These are phyloP conservation scores for Onychomys arenicola DNA, from an alignment of 2,797 vertebrate genomes.

Conservation along the genomic window DNA sequence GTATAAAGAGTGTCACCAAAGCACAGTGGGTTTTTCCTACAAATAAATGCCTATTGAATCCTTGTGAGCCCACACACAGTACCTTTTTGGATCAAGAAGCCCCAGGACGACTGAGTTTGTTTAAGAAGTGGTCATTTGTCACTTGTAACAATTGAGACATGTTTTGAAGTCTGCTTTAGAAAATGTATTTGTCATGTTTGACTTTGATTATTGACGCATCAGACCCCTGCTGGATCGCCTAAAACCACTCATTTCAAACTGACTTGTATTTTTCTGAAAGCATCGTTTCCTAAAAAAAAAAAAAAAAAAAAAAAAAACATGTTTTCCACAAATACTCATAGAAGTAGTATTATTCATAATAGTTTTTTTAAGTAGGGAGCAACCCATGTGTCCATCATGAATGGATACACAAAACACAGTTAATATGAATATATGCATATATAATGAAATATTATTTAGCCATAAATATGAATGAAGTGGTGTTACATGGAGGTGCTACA, in stretches of 20 bases:
- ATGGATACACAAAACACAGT: not conserved
- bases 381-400: not conserved
- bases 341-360: no score
- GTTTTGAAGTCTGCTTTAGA: not conserved
- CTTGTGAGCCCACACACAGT: not conserved
- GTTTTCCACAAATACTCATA: not conserved
- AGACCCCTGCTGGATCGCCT: not conserved
- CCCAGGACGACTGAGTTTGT: not conserved
- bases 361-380: not conserved
- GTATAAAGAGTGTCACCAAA: slow-evolving; percentile 36
- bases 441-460: not conserved
- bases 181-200: not conserved
- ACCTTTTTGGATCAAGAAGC: slow-evolving; percentile 42
- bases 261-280: not conserved
- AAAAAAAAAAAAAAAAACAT: not conserved
- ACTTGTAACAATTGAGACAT: not conserved
- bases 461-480: not conserved
- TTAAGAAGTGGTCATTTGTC: not conserved
- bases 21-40: not conserved
- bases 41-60: not conserved
- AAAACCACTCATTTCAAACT: not conserved
- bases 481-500: not conserved
- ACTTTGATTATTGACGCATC: not conserved
- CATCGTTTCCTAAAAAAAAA: not conserved
- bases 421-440: not conserved